Base-by-base conservation (phyloP, 2,888 invertebrate species). In the Tryphoninae sp. region DNA sequence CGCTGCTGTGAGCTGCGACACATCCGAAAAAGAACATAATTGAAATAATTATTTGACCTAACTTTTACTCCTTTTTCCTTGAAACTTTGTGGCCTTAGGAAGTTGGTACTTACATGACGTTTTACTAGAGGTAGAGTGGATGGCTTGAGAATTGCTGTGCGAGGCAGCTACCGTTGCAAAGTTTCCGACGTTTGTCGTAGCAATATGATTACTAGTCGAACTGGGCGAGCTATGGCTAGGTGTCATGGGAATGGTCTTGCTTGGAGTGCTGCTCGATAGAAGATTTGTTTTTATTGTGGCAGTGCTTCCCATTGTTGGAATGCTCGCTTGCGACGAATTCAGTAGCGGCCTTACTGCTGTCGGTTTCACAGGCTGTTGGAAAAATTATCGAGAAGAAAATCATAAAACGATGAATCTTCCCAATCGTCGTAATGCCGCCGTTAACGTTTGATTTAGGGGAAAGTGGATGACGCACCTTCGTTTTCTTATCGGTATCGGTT, bases 281-380 rank as follows among this genome's bases (percentile, higher is more conserved):
- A 94, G 92, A 92, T 92, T 93, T 86, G 93, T 88, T 87, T 93
- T 92, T 83, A 93, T 92, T 88, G 91, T 93, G 89, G 91, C 92
- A 91, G 92, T 93, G 90, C 91, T 93, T 90, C 93, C 93, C 89
- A 93, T 89, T 84, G 92, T 92, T 90, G 93, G 92, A 93, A 94
- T 93, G 95, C 95, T 92, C 95, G 94, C 92, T 91, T 92, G 92
- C 80, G 91, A 90, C 89, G 84, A 81, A 77, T 91, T 91, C 82
- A 91, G 67, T 86, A 92, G 85, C 80, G 91, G 91, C 87, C 93
- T 92, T 88, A 97, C 95, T 86, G 97, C 96, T 91, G 96, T 96
- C 84, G 97, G 97, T 93, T 97, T 97, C 87, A 97, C 95, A 92
- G 96, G 96, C 96, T 97, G 93, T 55, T 26, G 78, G 86, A 88